Conservation (phyloP, 2,113 vertebrate species). For the Mus musculus region DNA sequence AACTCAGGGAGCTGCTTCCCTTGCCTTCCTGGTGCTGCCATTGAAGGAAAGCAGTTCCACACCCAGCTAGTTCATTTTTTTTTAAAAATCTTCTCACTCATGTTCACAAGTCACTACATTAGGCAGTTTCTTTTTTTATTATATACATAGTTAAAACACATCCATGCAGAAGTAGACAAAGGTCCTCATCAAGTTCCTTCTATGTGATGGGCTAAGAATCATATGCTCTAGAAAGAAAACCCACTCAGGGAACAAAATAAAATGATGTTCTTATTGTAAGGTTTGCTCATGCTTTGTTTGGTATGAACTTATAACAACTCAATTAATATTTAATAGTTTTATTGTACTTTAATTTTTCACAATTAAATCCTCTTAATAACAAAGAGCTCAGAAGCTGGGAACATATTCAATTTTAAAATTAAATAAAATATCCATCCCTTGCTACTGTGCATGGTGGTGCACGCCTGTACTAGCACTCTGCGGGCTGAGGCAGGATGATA, state of each 20-base stretch:
- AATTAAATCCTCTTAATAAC: neutral
- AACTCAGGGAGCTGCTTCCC: neutral
- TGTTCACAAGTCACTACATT: neutral
- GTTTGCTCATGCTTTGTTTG: neutral
- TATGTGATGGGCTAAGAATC: neutral
- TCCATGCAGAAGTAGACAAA: too few relatives aligned
- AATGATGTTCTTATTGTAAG: neutral
- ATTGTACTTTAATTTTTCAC: neutral
- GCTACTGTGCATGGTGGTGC: neutral
- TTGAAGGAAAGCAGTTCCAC: neutral
- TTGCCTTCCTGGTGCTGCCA: neutral
- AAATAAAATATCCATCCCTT: neutral
- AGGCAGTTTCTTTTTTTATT: neutral
- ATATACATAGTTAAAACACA: neutral
- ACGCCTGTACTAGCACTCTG: neutral
- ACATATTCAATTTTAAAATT: neutral
- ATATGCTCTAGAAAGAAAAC: too few relatives aligned
- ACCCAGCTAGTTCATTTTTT: neutral
- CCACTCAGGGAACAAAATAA: too few relatives aligned
- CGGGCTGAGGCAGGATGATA: neutral
- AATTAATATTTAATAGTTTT: conserved; percentile 7
- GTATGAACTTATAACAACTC: neutral
- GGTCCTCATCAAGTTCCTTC: neutral
- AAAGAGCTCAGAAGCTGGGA: neutral
- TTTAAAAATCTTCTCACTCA: neutral